Base-by-base conservation (phyloP, 2,797 vertebrate species). In the Iguana delicatissima region DNA sequence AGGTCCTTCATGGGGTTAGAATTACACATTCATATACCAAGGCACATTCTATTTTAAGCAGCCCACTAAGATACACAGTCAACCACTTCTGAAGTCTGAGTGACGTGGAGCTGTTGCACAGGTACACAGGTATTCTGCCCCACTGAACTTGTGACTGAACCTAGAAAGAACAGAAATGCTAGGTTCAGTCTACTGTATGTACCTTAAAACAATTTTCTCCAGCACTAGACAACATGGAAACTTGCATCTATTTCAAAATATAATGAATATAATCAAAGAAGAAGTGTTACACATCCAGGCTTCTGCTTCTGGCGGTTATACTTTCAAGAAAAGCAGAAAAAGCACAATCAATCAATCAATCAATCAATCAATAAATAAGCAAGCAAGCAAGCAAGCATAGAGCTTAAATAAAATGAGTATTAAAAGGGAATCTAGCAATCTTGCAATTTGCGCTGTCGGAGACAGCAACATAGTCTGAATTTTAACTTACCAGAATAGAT, bases 261-360 rank as follows among this genome's bases (percentile, higher is more conserved):
- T 32, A 35, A 35, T 85, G 72, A 74, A 20, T 59, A 82, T 6
- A 72, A 50, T 89, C 81, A 42, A 38, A 8, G 85, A 50, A 1
- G 6, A 0, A 0, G 42, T 55, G 4, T 38, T 59, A 52, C 86
- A 83, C 73, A 83, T 83, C 50, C 50, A 0, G 1, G 83, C 50
- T 1, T 0, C 52, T 52, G 14, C 57, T 9, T 38, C 13, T 16
- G 0, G 0, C 1, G 81, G 32, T 14, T 1, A 0, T 9, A 0
- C 7, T 84, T 81, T 42, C 64, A 29, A 85, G 24, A 89, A 5
- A 76, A 82, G 29, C 12, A 42, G 42, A 42, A 42, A 42, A 42
- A 42, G 42, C 42, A 57, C 85, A 57, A 57, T 9, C 1, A 29
- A 50, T 52, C 38, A 89, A 91, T 52, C 50, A 52, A 52, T 52